Base-by-base conservation (phyloP, 35 echinoderm and acorn worm genomes). In the Ptychodera flava region DNA sequence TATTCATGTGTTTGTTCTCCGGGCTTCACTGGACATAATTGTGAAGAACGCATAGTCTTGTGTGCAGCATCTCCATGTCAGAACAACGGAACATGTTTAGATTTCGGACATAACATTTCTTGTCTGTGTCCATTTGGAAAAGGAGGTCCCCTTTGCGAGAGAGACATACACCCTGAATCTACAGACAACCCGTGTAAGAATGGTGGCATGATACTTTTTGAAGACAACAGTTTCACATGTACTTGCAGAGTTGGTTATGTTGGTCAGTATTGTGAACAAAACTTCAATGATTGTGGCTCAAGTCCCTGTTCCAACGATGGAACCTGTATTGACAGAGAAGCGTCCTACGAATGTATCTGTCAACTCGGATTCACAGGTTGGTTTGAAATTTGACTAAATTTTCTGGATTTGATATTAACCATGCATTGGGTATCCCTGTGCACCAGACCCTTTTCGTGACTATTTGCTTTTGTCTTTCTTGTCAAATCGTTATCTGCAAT, bases 51-150 rank as follows among this genome's bases (percentile, higher is more conserved):
- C 38, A 31, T 93, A 1, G 81, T 30, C 0, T 83, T 89, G 82
- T 93, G 91, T 81, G 77, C 79, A 22, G 89, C 83, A 80, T 81
- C 34, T 29, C 91, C 91, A 22, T 93, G 91, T 76, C 36, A n/a
- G n/a, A 93, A 93, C 81, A 45, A 76, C 1, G 91, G 82, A 28
- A 16, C 76, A 27, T 93, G 91, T 78, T 86, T 93, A 32, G 91
- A 93, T 85, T 37, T 81, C 27, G 53, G 87, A 1, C 83, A 87
- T 80, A 33, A 12, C 45, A 12, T 64, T 64, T 12, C 45, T 22
- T 64, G 45, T 64, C 6, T 12, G 45, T 64, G 45, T 22, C 6
- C 22, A 64, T 6, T 64, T 64, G 45, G 45, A 64, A 64, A 64
- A 22, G 6, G 6, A 12, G 45, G 45, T 12, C 6, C 45, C 6